phyloP scores from a whole-genome alignment of 2,888 invertebrate species.

The Andrena trimmerana region DNA sequence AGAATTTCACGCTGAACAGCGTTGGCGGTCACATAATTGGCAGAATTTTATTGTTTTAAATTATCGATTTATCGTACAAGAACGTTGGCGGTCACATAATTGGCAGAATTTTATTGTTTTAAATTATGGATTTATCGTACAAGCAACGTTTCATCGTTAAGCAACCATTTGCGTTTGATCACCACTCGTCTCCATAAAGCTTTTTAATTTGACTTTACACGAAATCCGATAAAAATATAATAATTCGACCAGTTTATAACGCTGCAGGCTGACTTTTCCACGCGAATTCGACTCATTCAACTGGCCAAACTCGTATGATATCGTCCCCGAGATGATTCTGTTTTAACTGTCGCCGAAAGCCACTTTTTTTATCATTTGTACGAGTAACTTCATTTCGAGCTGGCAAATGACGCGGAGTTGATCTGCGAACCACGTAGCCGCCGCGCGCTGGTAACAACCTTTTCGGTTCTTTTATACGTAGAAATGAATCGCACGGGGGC shows the following conservation, averaged over 20 bases:
- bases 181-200: no score
- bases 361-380: conserved; percentile 21
- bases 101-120: not conserved
- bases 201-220: no score
- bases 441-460: conserved; percentile 12
- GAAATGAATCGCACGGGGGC: conserved; percentile 24
- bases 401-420: conserved; percentile 18
- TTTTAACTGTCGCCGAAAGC: conserved; percentile 23
- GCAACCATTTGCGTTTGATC: no score
- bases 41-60: no score
- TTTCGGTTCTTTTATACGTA: conserved; percentile 28
- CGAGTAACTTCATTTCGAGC: conserved; percentile 43
- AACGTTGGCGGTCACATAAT: no score
- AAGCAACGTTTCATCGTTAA: no score
- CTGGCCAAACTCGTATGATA: not conserved
- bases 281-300: not conserved
- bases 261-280: not conserved
- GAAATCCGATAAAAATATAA: not conserved
- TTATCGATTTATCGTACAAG: no score
- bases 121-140: no score
- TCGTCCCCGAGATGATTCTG: conserved; percentile 1
- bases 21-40: conserved; percentile 1
- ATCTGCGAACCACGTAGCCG: conserved; percentile 13
- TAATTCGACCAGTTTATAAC: not conserved
- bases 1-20: conserved; percentile 10